Base-by-base conservation (phyloP, 2,113 vertebrate genomes). In the Nymphicus hollandicus region DNA sequence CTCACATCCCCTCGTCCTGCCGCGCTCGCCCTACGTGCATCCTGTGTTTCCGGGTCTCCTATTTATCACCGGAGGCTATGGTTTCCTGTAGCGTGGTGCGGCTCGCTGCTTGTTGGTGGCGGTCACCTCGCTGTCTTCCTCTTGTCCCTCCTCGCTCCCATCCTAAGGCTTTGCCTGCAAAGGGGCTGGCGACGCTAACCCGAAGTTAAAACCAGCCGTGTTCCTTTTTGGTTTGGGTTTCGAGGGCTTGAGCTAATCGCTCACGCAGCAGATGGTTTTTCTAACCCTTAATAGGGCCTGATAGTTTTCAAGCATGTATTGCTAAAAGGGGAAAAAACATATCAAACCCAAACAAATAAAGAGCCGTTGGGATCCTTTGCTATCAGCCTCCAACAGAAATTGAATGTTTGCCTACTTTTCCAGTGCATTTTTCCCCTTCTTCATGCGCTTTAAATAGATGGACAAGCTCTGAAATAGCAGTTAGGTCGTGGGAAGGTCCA, bases 31-130 rank as follows among this genome's bases (percentile, higher is more conserved):
- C 89, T 49, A 76, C 95, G 76, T 89, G 93, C 97, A 98, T 98
- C 98, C 97, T 95, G 97, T 95, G 95, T 77, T 92, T 74, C 89
- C 43, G 69, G 69, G 64, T 85, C 95, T 97, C 96, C 98, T 98
- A 97, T 97, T 98, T 96, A 97, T 98, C 97, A 96, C 97, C 97
- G 97, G 98, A 97, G 96, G 95, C 97, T 61, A 80, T 73, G 47
- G 94, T 81, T 98, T 98, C 98, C 98, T 98, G 98, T 94, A 94
- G 95, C 70, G 89, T 88, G 60, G 78, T 63, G 71, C 56, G 87
- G 88, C 94, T 89, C 55, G 60, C 81, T 64, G 88, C 80, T 83
- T 65, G 91, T 73, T 91, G 96, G 77, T 95, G 86, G 52, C 60
- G 37, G 65, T 52, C 41, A 29, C 37, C 65, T 31, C 39, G 33